phyloP scores from a whole-genome alignment of 2,888 invertebrate species.

The Timema podura region DNA sequence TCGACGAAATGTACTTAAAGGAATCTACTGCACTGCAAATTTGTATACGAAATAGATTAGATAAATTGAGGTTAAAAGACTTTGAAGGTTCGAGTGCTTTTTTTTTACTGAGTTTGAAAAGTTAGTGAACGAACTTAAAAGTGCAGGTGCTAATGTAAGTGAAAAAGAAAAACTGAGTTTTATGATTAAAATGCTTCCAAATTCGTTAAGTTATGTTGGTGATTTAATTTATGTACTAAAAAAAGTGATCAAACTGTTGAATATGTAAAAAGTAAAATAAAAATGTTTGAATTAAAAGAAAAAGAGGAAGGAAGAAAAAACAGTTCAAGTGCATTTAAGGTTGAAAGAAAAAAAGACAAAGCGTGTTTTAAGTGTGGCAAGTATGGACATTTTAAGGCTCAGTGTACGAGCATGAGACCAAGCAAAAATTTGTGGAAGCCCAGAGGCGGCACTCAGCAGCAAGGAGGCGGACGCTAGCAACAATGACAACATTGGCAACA shows the following conservation, averaged over 20 bases:
- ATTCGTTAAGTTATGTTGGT: too few relatives aligned
- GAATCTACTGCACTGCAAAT: constrained; percentile 9
- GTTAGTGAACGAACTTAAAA: background rate
- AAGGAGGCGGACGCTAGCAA: background rate
- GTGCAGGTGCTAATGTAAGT: background rate
- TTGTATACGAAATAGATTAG: background rate
- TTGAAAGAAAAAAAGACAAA: constrained; percentile 4
- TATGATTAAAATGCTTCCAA: too few relatives aligned
- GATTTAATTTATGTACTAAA: background rate
- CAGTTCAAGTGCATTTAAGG: background rate
- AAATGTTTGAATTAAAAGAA: background rate
- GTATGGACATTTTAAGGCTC: background rate
- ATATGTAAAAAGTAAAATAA: constrained; percentile 5
- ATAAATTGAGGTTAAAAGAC: background rate
- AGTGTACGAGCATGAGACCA: background rate
- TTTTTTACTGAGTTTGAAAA: background rate
- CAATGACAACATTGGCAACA: too few relatives aligned
- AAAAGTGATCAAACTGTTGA: background rate
- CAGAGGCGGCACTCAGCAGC: background rate
- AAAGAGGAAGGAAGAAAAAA: background rate
- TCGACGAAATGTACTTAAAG: background rate
- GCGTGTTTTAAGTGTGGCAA: background rate
- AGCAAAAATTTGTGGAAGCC: background rate
- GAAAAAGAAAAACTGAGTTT: background rate
- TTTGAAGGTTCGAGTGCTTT: background rate